Evolutionary conservation across 2,888 invertebrate species (phyloP).

Genomic region (Torymus auratus): DNA sequence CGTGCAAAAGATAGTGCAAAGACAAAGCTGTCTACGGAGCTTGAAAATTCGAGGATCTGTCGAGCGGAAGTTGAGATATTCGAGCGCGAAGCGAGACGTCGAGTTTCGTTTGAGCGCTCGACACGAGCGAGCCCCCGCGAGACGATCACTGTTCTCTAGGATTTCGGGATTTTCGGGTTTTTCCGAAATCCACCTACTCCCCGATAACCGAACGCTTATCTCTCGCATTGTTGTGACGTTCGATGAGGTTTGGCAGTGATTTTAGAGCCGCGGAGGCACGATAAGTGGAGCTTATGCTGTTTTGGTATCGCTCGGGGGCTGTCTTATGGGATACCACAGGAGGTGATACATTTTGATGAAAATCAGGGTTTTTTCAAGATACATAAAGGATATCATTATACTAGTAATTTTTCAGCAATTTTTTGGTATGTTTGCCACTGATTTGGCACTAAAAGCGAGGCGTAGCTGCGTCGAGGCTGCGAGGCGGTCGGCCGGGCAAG

Average conservation of each 20-base stretch:
- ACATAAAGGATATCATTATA: too few species aligned
- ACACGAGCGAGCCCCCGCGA: slow-evolving; percentile 1
- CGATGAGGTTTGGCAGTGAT: not conserved
- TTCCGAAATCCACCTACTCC: not conserved
- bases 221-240: too few species aligned
- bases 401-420: too few species aligned
- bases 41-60: not conserved
- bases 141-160: slow-evolving; percentile 44
- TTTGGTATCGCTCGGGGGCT: not conserved
- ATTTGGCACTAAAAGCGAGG: too few species aligned
- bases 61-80: not conserved
- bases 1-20: not conserved
- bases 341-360: not conserved
- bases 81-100: not conserved
- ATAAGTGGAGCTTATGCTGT: slow-evolving; percentile 3
- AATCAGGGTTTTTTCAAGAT: too few species aligned
- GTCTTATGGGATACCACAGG: not conserved
- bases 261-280: not conserved
- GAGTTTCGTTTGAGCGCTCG: slow-evolving; percentile 40
- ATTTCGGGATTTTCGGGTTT: slow-evolving; percentile 44
- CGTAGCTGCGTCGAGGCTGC: too few species aligned
- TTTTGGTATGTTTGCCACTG: too few species aligned
- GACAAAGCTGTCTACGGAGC: not conserved
- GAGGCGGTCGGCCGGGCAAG: too few species aligned
- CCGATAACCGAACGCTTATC: not conserved